A percentile compares a stretch with the other conserved stretches of the same genome.
Evolutionary conservation across 2,888 invertebrate genomes (phyloP).

Genomic region (Aethes cnicana): DNA sequence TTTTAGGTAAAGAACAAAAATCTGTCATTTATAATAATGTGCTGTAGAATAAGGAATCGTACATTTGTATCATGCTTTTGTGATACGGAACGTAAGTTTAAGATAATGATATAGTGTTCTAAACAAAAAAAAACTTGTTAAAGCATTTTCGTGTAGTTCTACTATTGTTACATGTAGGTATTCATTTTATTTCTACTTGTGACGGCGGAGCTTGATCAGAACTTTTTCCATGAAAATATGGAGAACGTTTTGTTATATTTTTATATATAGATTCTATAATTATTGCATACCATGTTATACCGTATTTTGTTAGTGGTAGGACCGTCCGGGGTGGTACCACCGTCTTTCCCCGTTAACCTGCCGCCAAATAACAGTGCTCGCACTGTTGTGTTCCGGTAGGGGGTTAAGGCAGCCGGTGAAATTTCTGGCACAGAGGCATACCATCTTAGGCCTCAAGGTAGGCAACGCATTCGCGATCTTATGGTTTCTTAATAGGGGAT

Average conservation of each 20-base stretch:
- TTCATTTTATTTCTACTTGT: constrained; percentile 2
- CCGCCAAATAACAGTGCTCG: too few species aligned
- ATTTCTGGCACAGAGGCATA: too few species aligned
- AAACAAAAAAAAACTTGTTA: constrained; percentile 16
- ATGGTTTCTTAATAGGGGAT: too few species aligned
- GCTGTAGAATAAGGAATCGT: constrained; percentile 5
- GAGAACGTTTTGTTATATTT: not conserved
- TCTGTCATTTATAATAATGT: constrained; percentile 2
- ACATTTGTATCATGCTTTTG: constrained; percentile 28
- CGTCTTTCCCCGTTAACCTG: too few species aligned
- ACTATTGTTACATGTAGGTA: constrained; percentile 25
- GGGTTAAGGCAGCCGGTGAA: too few species aligned
- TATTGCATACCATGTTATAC: too few species aligned
- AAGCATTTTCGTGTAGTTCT: constrained; percentile 28
- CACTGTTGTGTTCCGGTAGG: too few species aligned
- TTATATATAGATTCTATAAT: too few species aligned
- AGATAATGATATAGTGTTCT: constrained; percentile 28
- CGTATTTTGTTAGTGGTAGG: too few species aligned
- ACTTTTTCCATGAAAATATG: not conserved
- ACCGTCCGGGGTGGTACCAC: too few species aligned
- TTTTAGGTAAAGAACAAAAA: not conserved
- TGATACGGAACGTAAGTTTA: constrained; percentile 26
- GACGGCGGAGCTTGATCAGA: not conserved
- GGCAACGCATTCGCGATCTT: too few species aligned
- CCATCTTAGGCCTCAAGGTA: too few species aligned